Conservation (phyloP, 2,113 vertebrate species). For the Speoplatyrhinus poulsoni region DNA sequence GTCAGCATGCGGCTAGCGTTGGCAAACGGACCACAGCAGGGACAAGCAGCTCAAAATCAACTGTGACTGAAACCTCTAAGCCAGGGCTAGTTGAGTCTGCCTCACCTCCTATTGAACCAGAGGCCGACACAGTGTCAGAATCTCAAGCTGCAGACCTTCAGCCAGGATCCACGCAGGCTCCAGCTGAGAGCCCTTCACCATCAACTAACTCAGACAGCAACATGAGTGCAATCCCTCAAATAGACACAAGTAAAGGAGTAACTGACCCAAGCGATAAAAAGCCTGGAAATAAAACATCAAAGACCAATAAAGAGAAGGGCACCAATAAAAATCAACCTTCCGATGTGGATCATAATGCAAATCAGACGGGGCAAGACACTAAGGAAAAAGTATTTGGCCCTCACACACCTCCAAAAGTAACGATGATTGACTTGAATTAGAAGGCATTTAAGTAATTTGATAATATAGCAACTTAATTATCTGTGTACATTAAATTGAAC, state of each 20-base stretch:
- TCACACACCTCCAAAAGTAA: conserved; percentile 40
- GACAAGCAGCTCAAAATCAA: neutral
- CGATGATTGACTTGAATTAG: neutral
- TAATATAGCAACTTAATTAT: neutral
- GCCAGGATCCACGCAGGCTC: neutral
- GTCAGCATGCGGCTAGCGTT: neutral
- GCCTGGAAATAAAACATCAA: neutral
- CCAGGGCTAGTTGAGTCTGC: neutral
- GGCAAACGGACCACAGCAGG: fast-evolving
- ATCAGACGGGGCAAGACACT: conserved; percentile 6
- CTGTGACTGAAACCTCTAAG: neutral
- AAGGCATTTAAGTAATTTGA: neutral
- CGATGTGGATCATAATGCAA: conserved; percentile 32
- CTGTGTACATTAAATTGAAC: neutral
- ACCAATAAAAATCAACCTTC: conserved; percentile 30
- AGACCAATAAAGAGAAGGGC: conserved; percentile 21
- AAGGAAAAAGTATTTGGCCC: conserved; percentile 27
- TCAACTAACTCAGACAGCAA: too few relatives aligned
- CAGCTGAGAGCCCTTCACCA: too few relatives aligned
- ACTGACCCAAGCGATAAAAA: conserved; percentile 2
- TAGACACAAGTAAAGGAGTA: neutral
- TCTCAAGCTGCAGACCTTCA: neutral
- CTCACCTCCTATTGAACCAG: neutral
- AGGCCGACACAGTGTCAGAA: neutral
- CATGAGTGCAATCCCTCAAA: neutral